Base-by-base conservation (phyloP, 2,888 invertebrate species). In the Athrips mouffetella region DNA sequence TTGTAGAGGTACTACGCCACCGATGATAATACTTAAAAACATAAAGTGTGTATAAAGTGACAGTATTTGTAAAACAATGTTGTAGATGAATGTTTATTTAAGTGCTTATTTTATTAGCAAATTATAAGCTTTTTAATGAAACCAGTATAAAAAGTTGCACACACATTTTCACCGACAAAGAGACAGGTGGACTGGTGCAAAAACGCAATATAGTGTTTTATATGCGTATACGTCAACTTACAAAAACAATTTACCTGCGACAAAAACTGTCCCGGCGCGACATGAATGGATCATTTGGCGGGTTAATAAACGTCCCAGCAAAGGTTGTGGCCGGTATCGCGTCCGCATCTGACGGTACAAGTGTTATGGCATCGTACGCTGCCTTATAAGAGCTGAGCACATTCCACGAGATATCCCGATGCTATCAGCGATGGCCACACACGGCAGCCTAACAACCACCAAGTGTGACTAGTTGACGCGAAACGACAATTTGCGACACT, bases 351-450 rank as follows among this genome's bases (percentile, higher is more conserved):
- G 75, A 75, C 64, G 68, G 69, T 72, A 79, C 84, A 81, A 83
- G 82, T 80, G 83, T 85, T 83, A 80, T 80, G 77, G 81, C 79
- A 76, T 78, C 75, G 73, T 67, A 66, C 65, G 57, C 70, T 64
- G 65, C 79, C 82, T 70, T 81, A 79, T 83, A 79, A 76, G 80
- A 76, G 71, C 72, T 72, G 73, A 75, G 67, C 65, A 70, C 70
- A 71, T 73, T 76, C 65, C 63, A 53, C 64, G 67, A 73, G 67
- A 74, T 76, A 79, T 73, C 73, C 70, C 57, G 83, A 84, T 84
- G 70, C 67, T 78, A 83, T 81, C 80, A 59, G 46, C 30, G 58
- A 48, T 62, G 78, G 69, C 80, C 81, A 80, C 83, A 84, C 83
- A 76, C 79, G 68, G 70, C 62, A 67, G 53, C 51, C 53, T 52